phyloP scores from a whole-genome alignment of 1,140 invertebrate genomes.

The Pogonognathellus flavescens region DNA sequence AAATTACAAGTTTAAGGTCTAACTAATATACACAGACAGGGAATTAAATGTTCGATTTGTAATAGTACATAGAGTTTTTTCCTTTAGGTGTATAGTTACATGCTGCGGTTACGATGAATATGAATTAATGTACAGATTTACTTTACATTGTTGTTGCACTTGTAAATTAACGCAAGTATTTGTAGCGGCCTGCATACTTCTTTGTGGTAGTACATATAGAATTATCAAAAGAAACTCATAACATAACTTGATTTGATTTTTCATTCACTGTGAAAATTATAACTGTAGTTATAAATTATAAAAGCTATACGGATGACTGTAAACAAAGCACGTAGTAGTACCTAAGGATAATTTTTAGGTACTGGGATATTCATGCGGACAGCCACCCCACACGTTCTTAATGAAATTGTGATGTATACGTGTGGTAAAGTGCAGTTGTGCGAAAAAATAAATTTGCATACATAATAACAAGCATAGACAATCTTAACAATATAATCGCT shows the following conservation, averaged over 20 bases:
- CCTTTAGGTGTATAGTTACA: not conserved
- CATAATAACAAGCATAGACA: not conserved
- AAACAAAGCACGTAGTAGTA: not conserved
- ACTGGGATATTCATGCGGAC: too few species aligned
- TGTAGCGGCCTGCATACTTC: not conserved
- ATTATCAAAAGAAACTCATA: too few species aligned
- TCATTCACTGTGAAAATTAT: not conserved
- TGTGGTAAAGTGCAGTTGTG: not conserved
- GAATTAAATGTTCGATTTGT: not conserved
- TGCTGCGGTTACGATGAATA: slow-evolving; percentile 2
- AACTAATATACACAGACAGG: not conserved
- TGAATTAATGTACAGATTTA: not conserved
- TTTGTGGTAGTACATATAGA: too few species aligned
- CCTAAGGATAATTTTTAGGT: too few species aligned
- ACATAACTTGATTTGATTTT: slow-evolving; percentile 23
- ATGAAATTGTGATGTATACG: not conserved
- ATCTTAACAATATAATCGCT: slow-evolving; percentile 6
- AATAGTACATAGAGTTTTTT: not conserved
- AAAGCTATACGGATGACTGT: not conserved
- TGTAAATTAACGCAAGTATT: slow-evolving; percentile 1
- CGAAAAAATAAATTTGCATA: not conserved
- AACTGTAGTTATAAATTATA: too few species aligned
- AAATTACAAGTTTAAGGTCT: slow-evolving; percentile 36
- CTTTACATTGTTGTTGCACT: slow-evolving; percentile 6
- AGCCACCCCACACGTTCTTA: slow-evolving; percentile 3